These are phyloP conservation scores for Callimorpha dominula DNA, from an alignment of 2,888 invertebrate genomes.

Conservation along the genomic window DNA sequence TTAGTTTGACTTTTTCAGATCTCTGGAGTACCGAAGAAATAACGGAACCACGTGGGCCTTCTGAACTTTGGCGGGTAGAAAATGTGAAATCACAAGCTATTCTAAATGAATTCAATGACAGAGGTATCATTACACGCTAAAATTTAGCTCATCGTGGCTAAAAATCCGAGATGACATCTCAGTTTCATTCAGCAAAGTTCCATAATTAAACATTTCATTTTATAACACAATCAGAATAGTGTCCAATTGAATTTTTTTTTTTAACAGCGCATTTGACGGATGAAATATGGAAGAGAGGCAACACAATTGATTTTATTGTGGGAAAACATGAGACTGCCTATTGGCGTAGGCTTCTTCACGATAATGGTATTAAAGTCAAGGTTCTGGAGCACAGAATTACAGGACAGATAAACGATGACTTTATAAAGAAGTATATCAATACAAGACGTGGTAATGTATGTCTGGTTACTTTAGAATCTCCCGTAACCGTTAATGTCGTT, in stretches of 20 bases:
- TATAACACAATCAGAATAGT: not conserved
- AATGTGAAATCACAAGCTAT: slow-evolving; percentile 3
- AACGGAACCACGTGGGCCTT: not conserved
- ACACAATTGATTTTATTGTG: slow-evolving; percentile 7
- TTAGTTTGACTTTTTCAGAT: not conserved
- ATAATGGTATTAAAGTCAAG: slow-evolving; percentile 6
- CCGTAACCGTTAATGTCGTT: no score
- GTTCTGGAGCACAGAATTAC: not conserved
- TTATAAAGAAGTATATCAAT: not conserved
- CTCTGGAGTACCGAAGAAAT: slow-evolving; percentile 2
- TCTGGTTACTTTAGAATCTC: no score
- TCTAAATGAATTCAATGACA: slow-evolving; percentile 4
- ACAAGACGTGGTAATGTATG: slow-evolving; percentile 5
- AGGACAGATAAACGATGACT: not conserved
- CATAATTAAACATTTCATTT: not conserved
- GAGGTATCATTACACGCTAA: not conserved
- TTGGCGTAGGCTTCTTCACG: slow-evolving; percentile 1
- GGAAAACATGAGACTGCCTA: slow-evolving; percentile 3
- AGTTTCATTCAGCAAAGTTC: not conserved
- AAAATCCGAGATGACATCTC: not conserved
- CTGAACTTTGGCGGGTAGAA: slow-evolving; percentile 10
- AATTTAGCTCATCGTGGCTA: not conserved
- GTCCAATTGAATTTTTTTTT: no score
- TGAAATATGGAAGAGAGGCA: slow-evolving; percentile 4
- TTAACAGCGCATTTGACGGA: slow-evolving; percentile 7